Conservation (phyloP, 2,797 vertebrate species). For the Myioborus melanocephalus region DNA sequence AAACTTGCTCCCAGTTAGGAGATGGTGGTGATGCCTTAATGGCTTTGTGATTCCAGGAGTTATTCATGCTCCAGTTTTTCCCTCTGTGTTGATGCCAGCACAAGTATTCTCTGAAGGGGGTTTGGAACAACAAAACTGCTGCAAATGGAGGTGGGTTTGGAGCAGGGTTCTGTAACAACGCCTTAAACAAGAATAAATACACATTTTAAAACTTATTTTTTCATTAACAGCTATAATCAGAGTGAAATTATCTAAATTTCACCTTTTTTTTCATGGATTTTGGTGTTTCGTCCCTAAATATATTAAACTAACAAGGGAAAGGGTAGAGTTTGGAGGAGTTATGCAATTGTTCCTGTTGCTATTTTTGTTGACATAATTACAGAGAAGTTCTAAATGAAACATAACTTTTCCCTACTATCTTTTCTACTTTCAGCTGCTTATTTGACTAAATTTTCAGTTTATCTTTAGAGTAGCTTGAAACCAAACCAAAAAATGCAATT, state of each 20-base stretch:
- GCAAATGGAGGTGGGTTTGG: neutral
- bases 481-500: neutral
- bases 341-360: neutral
- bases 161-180: neutral
- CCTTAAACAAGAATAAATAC: neutral
- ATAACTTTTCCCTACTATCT: neutral
- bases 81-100: conserved; percentile 22
- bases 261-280: neutral
- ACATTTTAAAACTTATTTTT: neutral
- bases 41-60: conserved; percentile 57
- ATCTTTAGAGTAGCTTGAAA: neutral
- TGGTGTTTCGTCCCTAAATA: neutral
- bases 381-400: neutral
- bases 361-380: neutral
- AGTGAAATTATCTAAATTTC: neutral
- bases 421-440: neutral
- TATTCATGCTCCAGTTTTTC: conserved; percentile 66
- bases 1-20: conserved; percentile 54
- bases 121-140: neutral
- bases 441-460: neutral
- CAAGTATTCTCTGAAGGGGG: neutral
- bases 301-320: neutral
- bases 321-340: neutral
- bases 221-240: neutral
- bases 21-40: conserved; percentile 50